Conservation (phyloP, 2,797 vertebrate species). For the Todus mexicanus region DNA sequence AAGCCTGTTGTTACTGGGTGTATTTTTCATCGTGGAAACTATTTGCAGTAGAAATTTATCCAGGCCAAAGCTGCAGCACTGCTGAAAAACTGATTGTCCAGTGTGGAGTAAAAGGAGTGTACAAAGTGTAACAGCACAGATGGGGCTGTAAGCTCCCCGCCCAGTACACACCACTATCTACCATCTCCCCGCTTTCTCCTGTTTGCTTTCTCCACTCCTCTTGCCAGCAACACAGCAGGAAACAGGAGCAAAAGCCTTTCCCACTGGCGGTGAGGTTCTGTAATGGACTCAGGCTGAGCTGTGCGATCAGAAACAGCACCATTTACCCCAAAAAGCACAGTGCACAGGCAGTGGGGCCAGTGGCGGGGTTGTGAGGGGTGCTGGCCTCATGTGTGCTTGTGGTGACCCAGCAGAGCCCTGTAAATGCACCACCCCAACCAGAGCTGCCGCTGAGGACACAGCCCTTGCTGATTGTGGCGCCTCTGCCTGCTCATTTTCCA, state of each 20-base stretch:
- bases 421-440: fast-evolving
- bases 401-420: background rate
- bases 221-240: background rate
- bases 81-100: background rate
- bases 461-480: background rate
- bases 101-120: background rate
- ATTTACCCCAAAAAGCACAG: background rate
- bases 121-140: background rate
- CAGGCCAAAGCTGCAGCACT: background rate
- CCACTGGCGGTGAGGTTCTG: background rate
- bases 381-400: background rate
- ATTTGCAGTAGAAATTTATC: background rate
- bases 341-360: background rate
- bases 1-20: background rate
- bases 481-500: background rate
- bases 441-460: background rate
- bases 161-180: too few relatives aligned
- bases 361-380: background rate
- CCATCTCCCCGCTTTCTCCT: background rate
- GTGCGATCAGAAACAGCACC: background rate
- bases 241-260: background rate
- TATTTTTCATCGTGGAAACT: background rate
- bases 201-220: background rate
- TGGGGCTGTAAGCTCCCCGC: background rate
- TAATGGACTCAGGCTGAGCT: background rate